Base-by-base conservation (phyloP, 2,888 invertebrate genomes). In the Pomacea canaliculata region DNA sequence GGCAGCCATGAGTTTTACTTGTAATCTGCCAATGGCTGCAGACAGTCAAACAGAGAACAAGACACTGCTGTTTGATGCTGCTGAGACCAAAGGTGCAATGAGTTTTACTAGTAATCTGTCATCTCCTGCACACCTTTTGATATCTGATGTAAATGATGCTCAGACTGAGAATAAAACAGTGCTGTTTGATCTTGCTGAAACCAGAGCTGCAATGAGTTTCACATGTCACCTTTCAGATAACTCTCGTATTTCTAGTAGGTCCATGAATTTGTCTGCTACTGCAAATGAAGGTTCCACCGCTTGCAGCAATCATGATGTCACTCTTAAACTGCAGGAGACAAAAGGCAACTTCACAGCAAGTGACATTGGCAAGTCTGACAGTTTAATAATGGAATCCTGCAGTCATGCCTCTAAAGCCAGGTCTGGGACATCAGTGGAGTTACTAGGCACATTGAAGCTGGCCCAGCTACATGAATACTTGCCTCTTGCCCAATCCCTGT, bases 1-100 rank as follows among this genome's bases (percentile, higher is more conserved):
- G 13, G 73, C 68, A n/a, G 66, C 66, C 46, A 73, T 73, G 73
- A 73, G 73, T n/a, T 46, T 73, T 7, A 73, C 73, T 7, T 60
- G 27, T 63, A 67, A 18, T 48, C 67, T 48, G 19, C 7, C 19
- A 68, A 16, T 9, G 9, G 19, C 46, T 68, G 9, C 48, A 66
- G 19, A 59, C 68, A 3, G 4, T 19, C 46, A 27, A 7, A 1
- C 19, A n/a, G 13, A 49, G n/a, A 12, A 63, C 63, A 63, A 63
- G 27, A 63, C 63, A 23, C 10, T 63, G 63, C 7, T 73, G 18
- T 66, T 73, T 49, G 49, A n/a, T 16, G 23, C 27, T 13, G 73
- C 67, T 23, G 73, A 73, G 48, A 73, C 60, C 13, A 48, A 1
- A n/a, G 73, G 46, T 16, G 51, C 59, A 19, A 73, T 73, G 73